Conservation (phyloP, 2,888 invertebrate genomes). For the Mermis nigrescens region DNA sequence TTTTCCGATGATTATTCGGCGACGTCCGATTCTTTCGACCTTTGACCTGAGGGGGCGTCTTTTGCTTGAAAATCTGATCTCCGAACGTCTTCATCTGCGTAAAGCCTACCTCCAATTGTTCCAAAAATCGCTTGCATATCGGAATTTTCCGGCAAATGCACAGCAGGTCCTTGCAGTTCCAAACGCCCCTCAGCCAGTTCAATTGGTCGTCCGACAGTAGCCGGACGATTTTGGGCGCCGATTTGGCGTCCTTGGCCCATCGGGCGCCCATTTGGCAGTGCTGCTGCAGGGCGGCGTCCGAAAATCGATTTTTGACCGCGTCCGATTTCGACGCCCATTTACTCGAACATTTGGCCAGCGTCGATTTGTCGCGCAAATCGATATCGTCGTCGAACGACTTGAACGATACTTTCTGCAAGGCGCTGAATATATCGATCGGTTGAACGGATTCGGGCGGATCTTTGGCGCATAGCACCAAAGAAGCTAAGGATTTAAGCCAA, state of each 20-base stretch:
- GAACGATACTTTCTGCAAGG: too few species aligned
- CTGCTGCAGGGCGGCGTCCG: not conserved
- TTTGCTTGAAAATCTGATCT: too few species aligned
- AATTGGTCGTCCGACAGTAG: not conserved
- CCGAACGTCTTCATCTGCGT: not conserved
- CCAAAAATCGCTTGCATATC: not conserved
- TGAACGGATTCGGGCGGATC: too few species aligned
- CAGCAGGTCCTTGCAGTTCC: not conserved
- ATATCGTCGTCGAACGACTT: too few species aligned
- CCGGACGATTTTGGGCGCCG: not conserved
- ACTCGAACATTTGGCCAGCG: not conserved
- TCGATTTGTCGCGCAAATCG: too few species aligned
- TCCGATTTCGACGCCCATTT: not conserved
- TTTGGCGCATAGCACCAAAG: too few species aligned
- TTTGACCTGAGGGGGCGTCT: too few species aligned
- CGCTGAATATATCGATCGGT: too few species aligned
- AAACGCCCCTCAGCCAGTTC: not conserved
- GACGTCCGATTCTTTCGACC: too few species aligned
- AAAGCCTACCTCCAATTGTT: not conserved
- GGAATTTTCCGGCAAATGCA: not conserved
- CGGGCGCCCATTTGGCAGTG: not conserved
- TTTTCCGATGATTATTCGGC: too few species aligned
- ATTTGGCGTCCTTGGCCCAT: not conserved
- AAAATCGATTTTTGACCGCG: not conserved
- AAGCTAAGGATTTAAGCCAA: too few species aligned